Evolutionary conservation across 2,113 vertebrate genomes (phyloP).

Genomic region (Australoheros scitulus): DNA sequence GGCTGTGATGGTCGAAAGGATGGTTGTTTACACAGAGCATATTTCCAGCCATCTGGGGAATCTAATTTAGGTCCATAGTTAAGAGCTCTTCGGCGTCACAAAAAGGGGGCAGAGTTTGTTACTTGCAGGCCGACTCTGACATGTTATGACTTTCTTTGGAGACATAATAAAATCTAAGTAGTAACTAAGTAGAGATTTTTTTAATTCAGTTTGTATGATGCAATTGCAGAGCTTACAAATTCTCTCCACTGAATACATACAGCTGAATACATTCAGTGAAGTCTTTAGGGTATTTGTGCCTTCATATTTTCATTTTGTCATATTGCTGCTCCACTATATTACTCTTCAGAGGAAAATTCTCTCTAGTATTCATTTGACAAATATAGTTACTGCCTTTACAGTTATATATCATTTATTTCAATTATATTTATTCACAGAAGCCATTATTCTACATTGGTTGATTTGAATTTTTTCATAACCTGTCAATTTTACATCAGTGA

Average conservation of each 20-base stretch:
- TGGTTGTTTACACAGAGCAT: conserved; percentile 75
- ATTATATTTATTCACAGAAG: background rate
- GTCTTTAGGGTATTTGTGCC: background rate
- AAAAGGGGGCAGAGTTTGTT: conserved; percentile 2
- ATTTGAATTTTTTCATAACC: background rate
- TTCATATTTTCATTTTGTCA: background rate
- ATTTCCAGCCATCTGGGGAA: conserved; percentile 70
- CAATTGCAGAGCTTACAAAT: background rate
- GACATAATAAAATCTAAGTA: background rate
- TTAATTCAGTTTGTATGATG: background rate
- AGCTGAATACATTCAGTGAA: background rate
- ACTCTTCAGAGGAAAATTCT: background rate
- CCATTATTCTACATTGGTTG: background rate
- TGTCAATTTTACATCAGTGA: background rate
- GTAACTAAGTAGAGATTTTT: background rate
- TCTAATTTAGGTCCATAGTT: conserved; percentile 42
- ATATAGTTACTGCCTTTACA: background rate
- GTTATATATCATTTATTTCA: background rate
- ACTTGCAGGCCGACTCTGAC: background rate
- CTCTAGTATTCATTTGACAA: background rate
- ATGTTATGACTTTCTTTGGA: background rate
- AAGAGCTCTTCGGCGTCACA: conserved; percentile 15
- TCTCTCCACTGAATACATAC: background rate
- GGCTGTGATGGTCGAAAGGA: conserved; percentile 29
- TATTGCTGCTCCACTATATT: background rate